These are phyloP conservation scores for Mythimna pallens DNA, from an alignment of 2,888 invertebrate species.

Conservation along the genomic window DNA sequence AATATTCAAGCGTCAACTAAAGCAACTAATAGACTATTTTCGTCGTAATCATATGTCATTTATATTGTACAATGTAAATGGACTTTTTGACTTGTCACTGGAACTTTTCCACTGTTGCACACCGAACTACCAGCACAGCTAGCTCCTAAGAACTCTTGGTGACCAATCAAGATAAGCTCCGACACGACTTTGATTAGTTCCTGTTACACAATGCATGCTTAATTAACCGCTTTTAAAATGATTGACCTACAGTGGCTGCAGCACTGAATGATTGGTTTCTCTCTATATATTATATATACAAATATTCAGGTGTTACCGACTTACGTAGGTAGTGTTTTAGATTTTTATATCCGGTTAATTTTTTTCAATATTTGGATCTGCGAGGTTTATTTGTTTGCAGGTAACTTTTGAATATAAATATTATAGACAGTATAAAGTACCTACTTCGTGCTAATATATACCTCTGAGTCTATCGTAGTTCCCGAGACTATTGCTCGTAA, in stretches of 20 bases:
- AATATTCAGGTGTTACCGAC: not conserved
- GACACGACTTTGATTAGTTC: constrained; percentile 45
- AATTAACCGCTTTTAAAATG: constrained; percentile 18
- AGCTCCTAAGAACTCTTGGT: constrained; percentile 5
- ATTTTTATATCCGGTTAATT: not conserved
- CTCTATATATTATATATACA: not conserved
- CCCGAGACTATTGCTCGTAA: not conserved
- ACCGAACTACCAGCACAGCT: not conserved
- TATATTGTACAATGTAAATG: constrained; percentile 27
- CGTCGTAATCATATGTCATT: constrained; percentile 4
- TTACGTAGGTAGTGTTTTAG: not conserved
- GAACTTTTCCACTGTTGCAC: not conserved
- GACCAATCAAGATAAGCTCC: constrained; percentile 43
- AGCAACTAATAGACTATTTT: constrained; percentile 1
- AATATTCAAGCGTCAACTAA: constrained; percentile 8
- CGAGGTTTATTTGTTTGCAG: too few species aligned
- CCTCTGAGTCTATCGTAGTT: not conserved
- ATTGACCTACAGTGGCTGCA: not conserved
- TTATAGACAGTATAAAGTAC: not conserved
- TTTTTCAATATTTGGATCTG: not conserved
- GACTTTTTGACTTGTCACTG: constrained; percentile 9
- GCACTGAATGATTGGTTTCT: not conserved
- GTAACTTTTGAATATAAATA: not conserved
- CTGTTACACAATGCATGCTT: constrained; percentile 38
- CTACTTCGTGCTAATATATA: not conserved